These are phyloP conservation scores for Bellardia pandia DNA, from an alignment of 2,888 invertebrate species.

Conservation along the genomic window DNA sequence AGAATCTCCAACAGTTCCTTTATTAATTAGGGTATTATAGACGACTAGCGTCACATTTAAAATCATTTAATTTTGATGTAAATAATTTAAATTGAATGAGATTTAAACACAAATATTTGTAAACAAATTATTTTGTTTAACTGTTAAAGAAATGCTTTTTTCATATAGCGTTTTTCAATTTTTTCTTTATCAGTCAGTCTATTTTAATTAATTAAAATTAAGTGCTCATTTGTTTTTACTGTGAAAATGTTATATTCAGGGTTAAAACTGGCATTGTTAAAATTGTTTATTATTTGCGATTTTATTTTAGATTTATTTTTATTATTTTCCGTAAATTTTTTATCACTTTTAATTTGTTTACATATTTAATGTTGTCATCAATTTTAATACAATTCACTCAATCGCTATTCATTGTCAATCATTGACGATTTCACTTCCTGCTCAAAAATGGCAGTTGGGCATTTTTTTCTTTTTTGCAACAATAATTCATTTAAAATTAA, in stretches of 20 bases:
- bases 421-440: constrained; percentile 50
- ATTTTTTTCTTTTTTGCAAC: constrained; percentile 32
- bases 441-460: constrained; percentile 42
- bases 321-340: constrained; percentile 14
- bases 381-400: constrained; percentile 6
- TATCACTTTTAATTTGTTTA: constrained; percentile 7
- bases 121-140: no score
- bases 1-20: no score
- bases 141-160: no score
- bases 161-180: no score
- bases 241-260: background rate
- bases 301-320: constrained; percentile 8
- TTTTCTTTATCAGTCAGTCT: no score
- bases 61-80: no score
- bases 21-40: no score
- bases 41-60: no score
- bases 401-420: background rate
- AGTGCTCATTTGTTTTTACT: background rate
- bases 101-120: no score
- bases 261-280: background rate
- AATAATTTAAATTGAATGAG: no score
- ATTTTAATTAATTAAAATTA: background rate
- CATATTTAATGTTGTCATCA: background rate
- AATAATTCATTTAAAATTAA: constrained; percentile 4
- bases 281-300: background rate